Percentiles rank a stretch among this genome's conserved stretches.
Conservation (phyloP, 2,888 invertebrate genomes). For the Phengaris alcon region DNA sequence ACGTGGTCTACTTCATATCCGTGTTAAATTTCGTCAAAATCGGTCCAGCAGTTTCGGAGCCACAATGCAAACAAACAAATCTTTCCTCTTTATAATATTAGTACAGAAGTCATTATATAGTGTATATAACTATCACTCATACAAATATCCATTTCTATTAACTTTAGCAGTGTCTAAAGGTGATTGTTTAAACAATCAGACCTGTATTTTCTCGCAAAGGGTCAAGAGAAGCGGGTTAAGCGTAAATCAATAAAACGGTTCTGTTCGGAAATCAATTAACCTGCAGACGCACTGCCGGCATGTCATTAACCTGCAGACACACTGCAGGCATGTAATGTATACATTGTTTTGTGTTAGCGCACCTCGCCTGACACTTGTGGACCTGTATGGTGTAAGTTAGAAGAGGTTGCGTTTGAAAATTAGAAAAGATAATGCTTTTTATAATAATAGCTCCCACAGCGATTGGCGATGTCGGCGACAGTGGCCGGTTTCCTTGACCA, state of each 20-base stretch:
- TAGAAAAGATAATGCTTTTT: no score
- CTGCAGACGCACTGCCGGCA: slow-evolving; percentile 34
- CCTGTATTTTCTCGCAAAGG: slow-evolving; percentile 6
- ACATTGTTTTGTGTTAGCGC: slow-evolving; percentile 48
- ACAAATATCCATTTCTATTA: not conserved
- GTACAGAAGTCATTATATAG: no score
- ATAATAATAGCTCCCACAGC: no score
- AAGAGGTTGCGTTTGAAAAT: not conserved
- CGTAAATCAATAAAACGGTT: slow-evolving; percentile 32
- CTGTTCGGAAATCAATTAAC: slow-evolving; percentile 47
- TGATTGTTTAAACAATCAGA: not conserved
- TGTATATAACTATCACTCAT: no score
- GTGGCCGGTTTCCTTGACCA: no score
- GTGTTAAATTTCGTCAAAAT: no score
- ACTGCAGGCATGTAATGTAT: slow-evolving; percentile 29
- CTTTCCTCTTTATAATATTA: no score
- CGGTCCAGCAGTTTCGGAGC: no score
- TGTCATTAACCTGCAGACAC: slow-evolving; percentile 11
- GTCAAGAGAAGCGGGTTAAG: slow-evolving; percentile 13
- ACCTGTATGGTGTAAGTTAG: slow-evolving; percentile 39
- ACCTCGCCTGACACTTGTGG: slow-evolving; percentile 45
- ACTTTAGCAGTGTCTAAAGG: not conserved
- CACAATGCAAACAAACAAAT: no score
- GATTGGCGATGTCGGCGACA: no score
- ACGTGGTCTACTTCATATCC: no score